Base-by-base conservation (phyloP, 1,140 invertebrate genomes). In the Rhagoletis pomonella region DNA sequence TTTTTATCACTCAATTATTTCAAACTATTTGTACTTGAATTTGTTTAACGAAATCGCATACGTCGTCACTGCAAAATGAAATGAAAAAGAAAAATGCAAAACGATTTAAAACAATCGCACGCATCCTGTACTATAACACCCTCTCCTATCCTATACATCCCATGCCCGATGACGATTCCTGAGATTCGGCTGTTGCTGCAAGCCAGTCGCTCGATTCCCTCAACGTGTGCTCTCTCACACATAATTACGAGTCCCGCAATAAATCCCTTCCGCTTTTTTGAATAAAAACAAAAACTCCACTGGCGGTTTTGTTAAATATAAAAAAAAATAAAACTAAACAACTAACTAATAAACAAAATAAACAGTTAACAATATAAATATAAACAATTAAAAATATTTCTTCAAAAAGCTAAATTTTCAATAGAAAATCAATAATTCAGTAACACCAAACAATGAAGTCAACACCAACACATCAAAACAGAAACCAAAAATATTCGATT, bases 101-200 rank as follows among this genome's bases (percentile, higher is more conserved):
- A 92, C 91, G 91, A 91, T 92, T 92, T 92, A 92, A 92, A 92
- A 91, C 91, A 90, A 92, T 92, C 91, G 91, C 91, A 92, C 91
- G 91, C 90, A 92, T 92, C 91, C 91, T 92, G 88, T 92, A 92
- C 91, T 92, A 92, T 89, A 92, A 92, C 90, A 91, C 91, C 91
- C 91, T 92, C 88, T 91, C 91, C 91, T 92, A 92, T 91, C 91
- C 91, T 55, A 90, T 92, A 88, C 90, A 92, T 90, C 89, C 91
- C 89, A 88, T 91, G 87, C 90, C 91, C 90, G 91, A 92, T 64
- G 73, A 81, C 47, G 73, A 81, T 44, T 42, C 73, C 73, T 81
- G 73, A 81, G n/a, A 9, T 81, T 81, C 73, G 73, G 73, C 50
- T 81, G 44, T 81, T 55, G 73, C 50, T 50, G 47, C 73, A 12